Evolutionary conservation across 1,140 invertebrate genomes (phyloP).

Genomic region (Dendrolimus punctatus): DNA sequence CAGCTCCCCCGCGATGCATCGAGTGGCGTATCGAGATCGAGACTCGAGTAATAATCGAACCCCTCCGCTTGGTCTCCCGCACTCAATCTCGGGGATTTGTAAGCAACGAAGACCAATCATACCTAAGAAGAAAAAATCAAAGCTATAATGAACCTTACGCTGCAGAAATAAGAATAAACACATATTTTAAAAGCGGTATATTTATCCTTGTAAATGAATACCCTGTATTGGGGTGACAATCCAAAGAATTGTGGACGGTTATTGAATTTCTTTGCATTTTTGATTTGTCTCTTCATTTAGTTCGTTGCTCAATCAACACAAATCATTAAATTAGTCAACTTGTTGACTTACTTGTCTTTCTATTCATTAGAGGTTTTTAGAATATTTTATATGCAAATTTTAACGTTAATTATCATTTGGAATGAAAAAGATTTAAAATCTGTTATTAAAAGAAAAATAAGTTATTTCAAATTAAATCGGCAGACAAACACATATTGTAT

Average conservation of each 20-base stretch:
- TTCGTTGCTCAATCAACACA: slow-evolving; percentile 29
- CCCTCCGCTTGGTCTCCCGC: slow-evolving; percentile 49
- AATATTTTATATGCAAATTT: neutral
- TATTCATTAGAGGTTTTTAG: neutral
- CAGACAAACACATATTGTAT: no score
- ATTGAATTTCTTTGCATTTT: slow-evolving; percentile 67
- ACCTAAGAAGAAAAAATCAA: neutral
- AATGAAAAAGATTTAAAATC: no score
- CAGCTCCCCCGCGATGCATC: slow-evolving; percentile 49
- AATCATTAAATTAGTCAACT: slow-evolving; percentile 9
- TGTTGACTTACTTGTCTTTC: neutral
- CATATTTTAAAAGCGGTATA: slow-evolving; percentile 2
- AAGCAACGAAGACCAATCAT: slow-evolving; percentile 10
- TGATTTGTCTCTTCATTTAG: slow-evolving; percentile 48
- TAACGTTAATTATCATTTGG: neutral
- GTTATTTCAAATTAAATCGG: no score
- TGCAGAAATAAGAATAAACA: slow-evolving; percentile 10
- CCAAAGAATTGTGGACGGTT: slow-evolving; percentile 56
- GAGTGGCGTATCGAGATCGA: slow-evolving; percentile 57
- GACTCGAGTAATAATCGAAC: slow-evolving; percentile 62
- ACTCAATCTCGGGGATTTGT: slow-evolving; percentile 61
- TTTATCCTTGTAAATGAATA: slow-evolving; percentile 24
- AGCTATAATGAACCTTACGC: slow-evolving; percentile 26
- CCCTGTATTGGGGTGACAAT: slow-evolving; percentile 55
- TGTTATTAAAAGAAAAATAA: no score